Conservation (phyloP, 92 coral and sea anemone genomes). For the Actinostola sp. region DNA sequence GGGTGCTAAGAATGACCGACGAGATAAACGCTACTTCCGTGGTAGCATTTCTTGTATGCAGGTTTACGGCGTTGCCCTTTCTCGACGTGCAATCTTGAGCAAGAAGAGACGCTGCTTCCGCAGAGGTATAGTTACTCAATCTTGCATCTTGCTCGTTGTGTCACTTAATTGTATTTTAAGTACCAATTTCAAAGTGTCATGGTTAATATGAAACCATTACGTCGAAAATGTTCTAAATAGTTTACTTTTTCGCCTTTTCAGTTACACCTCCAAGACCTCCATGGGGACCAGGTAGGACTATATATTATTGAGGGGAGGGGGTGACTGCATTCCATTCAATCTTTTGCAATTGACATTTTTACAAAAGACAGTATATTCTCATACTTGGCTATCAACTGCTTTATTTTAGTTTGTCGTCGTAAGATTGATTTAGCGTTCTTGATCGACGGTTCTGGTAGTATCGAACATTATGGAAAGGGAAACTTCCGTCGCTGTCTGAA, state of each 20-base stretch:
- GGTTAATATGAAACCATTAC: no score
- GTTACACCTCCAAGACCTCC: no score
- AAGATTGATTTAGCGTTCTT: conserved; percentile 65
- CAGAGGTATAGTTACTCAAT: no score
- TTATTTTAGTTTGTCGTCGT: conserved; percentile 49
- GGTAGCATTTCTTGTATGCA: conserved; percentile 54
- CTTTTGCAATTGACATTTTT: no score
- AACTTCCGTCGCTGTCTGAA: conserved; percentile 49
- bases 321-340: no score
- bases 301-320: no score
- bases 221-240: no score
- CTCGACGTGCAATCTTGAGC: background rate
- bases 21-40: conserved; percentile 16
- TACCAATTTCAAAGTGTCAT: no score
- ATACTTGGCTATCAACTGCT: no score
- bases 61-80: conserved; percentile 38
- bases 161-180: background rate
- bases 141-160: background rate
- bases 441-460: conserved; percentile 80
- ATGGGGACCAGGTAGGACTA: no score
- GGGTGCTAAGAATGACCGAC: background rate
- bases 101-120: conserved; percentile 24
- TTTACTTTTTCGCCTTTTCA: no score
- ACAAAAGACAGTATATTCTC: conserved; percentile 1
- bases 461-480: conserved; percentile 56